Base-by-base conservation (phyloP, 2,797 vertebrate genomes). In the Sylvia borin region DNA sequence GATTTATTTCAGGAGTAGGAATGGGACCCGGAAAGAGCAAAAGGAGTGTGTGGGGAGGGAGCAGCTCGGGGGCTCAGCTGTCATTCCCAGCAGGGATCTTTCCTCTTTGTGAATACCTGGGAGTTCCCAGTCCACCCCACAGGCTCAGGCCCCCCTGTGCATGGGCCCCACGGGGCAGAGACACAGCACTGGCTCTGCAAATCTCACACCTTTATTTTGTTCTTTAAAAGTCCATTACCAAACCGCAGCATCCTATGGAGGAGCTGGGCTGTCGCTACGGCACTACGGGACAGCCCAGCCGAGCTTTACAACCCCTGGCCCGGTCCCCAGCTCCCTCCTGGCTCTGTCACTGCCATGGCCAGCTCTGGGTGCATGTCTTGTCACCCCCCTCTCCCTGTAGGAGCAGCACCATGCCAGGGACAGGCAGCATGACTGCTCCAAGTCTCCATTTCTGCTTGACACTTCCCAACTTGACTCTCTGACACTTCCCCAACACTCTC, bases 191-290 rank as follows among this genome's bases (percentile, higher is more conserved):
- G 27, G 18, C 68, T 88, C 89, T 91, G 91, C 70, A 90, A 96
- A 96, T 90, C 7, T 2, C 36, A 93, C 88, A 61, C 72, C 25
- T 96, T 95, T 93, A 94, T 96, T 96, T 93, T 83, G 36, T 62
- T 31, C 53, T 83, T 93, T 81, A 77, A 43, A 92, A 95, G 85
- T 85, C 89, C 26, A 18, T 85, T 88, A 72, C 16, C 58, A 47
- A 92, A 75, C 85, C 1, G 40, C 51, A 62, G 54, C 0, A 5
- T 43, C 76, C 95, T 81, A 55, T 1, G 2, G 45, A 34, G 0
- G 2, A 72, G 89, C 77, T 7, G 54, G 12, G 54, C 95, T 50
- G 50, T n/a, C 36, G 1, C 91, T 89, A 72, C 58, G 0, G 0
- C 18, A 1, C 95, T 89, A 76, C 0, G 0, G 72, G 66, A 57